Base-by-base conservation (phyloP, 2,888 invertebrate species). In the Toxonevra muliebris region DNA sequence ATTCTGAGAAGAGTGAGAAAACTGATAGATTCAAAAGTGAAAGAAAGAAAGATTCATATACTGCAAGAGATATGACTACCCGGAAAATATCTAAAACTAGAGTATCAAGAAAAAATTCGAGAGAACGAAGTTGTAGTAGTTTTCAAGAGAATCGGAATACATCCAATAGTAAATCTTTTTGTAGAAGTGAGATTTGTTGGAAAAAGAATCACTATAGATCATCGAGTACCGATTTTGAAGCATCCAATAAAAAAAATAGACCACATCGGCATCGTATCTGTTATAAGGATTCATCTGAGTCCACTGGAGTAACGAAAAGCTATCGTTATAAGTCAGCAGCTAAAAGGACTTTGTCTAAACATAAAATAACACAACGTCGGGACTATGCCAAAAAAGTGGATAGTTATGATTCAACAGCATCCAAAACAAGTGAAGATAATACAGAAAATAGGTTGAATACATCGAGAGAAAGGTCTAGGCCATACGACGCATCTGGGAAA, bases 261-360 rank as follows among this genome's bases (percentile, higher is more conserved):
- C 30, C 3, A 45, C 45, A 12, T 5, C 52, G 61, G 1, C 68
- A 68, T 45, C 42, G 57, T 13, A 54, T 40, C 2, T 70, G 68
- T 43, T 66, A 20, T 11, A 69, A 62, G 45, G 67, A 69, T 17
- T 59, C 69, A 7, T 2, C 20, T 7, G 57, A 65, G 19, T 65
- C 65, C 65, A n/a, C 52, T 10, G 62, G 61, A 19, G 54, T 61
- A 11, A 43, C 45, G 3, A 11, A 50, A 55, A 67, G 65, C 13
- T 60, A 65, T 52, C 58, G 55, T 10, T 66, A 71, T 62, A 42
- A 52, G 7, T 15, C 57, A n/a, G 41, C 40, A 8, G 64, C 40
- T 2, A 48, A 63, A 30, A 41, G 41, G 1, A 52, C 42, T 10
- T 13, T 13, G 11, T 41, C 45, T 13, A 53, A 61, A 40, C 9